These are phyloP conservation scores for Engraulis encrasicolus DNA, from an alignment of 2,113 vertebrate genomes.

Conservation along the genomic window DNA sequence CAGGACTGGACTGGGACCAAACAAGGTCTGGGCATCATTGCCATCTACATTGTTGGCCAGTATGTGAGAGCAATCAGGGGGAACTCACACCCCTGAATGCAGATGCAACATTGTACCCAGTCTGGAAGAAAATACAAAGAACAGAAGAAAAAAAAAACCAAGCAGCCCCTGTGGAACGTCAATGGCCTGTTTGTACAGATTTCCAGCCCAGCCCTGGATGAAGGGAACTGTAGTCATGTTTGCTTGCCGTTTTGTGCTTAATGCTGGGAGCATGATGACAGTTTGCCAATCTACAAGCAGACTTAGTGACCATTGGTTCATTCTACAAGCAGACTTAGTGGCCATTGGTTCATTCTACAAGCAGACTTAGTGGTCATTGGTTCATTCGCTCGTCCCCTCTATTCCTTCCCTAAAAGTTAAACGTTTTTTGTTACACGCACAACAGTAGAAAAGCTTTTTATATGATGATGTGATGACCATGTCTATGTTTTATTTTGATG, in stretches of 20 bases:
- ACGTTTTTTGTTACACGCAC: conserved; percentile 1
- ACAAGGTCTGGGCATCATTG: too few species aligned
- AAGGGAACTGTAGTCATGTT: not conserved
- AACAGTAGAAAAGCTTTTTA: conserved; percentile 9
- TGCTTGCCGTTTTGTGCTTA: conserved; percentile 5
- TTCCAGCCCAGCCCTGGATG: not conserved
- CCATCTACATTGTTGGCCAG: too few species aligned
- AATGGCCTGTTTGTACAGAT: not conserved
- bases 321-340: not conserved
- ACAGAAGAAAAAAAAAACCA: too few species aligned
- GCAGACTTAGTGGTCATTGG: not conserved
- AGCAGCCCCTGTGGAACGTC: too few species aligned
- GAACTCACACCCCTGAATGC: too few species aligned
- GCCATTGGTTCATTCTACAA: not conserved
- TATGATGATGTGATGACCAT: not conserved
- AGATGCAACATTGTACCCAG: too few species aligned
- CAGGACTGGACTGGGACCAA: too few species aligned
- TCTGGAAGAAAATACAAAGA: too few species aligned
- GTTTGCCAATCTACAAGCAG: not conserved
- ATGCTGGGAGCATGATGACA: not conserved
- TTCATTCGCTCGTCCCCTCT: not conserved
- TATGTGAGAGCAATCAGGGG: too few species aligned
- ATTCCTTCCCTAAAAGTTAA: not conserved
- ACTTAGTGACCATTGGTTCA: not conserved
- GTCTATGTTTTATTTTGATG: not conserved